These are phyloP conservation scores for Itoplectis maculator DNA, from an alignment of 2,888 invertebrate genomes.

Conservation along the genomic window DNA sequence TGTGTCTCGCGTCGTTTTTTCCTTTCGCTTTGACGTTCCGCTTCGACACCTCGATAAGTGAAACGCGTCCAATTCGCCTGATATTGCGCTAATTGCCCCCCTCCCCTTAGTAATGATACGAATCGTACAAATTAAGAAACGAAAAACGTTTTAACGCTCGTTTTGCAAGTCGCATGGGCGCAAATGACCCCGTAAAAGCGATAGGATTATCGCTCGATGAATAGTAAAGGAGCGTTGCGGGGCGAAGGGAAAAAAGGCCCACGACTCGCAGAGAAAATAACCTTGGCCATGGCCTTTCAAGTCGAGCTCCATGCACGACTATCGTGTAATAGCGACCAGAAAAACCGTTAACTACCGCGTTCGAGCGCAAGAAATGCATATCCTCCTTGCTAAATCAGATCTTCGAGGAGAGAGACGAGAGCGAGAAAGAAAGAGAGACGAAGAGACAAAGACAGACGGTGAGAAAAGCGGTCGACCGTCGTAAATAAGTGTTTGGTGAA, in stretches of 20 bases:
- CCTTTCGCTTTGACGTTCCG: no score
- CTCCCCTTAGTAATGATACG: no score
- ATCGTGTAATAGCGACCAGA: not conserved
- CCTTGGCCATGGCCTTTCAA: conserved; percentile 40
- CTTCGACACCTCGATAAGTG: no score
- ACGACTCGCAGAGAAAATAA: conserved; percentile 4
- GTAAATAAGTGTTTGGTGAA: conserved; percentile 20
- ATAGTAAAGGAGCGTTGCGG: not conserved
- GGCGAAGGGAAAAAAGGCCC: not conserved
- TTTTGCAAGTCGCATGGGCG: not conserved
- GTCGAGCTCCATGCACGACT: conserved; percentile 21
- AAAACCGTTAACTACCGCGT: conserved; percentile 15
- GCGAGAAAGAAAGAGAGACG: no score
- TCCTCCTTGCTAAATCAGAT: not conserved
- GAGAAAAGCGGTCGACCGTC: no score
- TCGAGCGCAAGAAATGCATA: conserved; percentile 19
- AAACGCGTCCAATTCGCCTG: no score
- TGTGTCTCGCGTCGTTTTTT: not conserved
- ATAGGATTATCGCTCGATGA: conserved; percentile 15
- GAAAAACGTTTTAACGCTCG: not conserved
- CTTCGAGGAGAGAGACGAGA: conserved; percentile 9
- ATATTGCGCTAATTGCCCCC: no score
- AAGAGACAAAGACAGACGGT: not conserved
- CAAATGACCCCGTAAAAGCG: not conserved
- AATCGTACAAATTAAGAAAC: no score